Evolutionary conservation across 2,113 vertebrate genomes (phyloP).

Genomic region (Neodontobutis hainanensis): DNA sequence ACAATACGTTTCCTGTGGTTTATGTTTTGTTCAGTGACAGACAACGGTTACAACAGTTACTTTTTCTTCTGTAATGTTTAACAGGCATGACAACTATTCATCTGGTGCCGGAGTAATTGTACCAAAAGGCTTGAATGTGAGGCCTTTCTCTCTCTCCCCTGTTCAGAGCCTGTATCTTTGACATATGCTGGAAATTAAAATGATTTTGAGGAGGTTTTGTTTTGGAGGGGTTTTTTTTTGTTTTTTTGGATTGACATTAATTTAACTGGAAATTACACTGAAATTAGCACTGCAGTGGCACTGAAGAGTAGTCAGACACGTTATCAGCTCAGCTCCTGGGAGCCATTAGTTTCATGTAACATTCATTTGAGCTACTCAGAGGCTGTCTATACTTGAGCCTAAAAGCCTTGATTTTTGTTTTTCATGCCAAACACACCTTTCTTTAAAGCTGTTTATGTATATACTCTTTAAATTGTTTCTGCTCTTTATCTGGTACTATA

Average conservation of each 20-base stretch:
- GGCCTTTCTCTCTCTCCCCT: slow-evolving; percentile 27
- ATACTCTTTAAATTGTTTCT: slow-evolving; percentile 49
- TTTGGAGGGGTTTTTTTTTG: slow-evolving; percentile 28
- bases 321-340: slow-evolving; percentile 16
- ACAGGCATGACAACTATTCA: slow-evolving; percentile 9
- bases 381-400: slow-evolving; percentile 9
- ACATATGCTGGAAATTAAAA: slow-evolving; percentile 36
- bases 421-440: slow-evolving; percentile 56
- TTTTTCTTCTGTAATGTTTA: slow-evolving; percentile 29
- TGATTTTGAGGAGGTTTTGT: slow-evolving; percentile 33
- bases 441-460: slow-evolving; percentile 53
- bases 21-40: slow-evolving; percentile 37
- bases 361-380: slow-evolving; percentile 31
- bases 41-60: neutral
- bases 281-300: slow-evolving; percentile 16
- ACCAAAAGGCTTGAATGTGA: slow-evolving; percentile 40
- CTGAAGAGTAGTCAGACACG: slow-evolving; percentile 19
- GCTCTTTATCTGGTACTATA: neutral
- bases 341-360: slow-evolving; percentile 32
- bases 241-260: slow-evolving; percentile 35
- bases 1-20: slow-evolving; percentile 36
- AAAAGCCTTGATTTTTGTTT: slow-evolving; percentile 17
- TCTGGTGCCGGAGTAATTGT: slow-evolving; percentile 35
- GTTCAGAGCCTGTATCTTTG: slow-evolving; percentile 21
- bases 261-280: slow-evolving; percentile 34